Conservation (phyloP, 2,888 invertebrate genomes). For the Ectemnius lituratus region DNA sequence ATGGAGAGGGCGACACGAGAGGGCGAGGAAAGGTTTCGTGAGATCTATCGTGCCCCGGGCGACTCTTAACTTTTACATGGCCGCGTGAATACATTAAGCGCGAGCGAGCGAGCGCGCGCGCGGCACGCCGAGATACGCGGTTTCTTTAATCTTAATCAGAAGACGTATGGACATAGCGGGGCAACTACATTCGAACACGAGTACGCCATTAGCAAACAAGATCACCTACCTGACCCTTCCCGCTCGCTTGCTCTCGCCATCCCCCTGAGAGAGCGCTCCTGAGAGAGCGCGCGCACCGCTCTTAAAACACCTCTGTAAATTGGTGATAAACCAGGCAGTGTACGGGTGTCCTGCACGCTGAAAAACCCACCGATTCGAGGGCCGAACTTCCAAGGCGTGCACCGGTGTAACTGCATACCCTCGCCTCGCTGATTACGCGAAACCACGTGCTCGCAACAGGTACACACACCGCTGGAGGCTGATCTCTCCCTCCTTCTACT, state of each 20-base stretch:
- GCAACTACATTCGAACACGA: conserved; percentile 75
- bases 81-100: conserved; percentile 65
- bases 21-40: conserved; percentile 53
- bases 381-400: conserved; percentile 16
- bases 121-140: conserved; percentile 68
- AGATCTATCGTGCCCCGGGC: conserved; percentile 60
- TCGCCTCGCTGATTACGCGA: background rate
- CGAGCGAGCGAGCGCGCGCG: conserved; percentile 7
- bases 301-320: conserved; percentile 68
- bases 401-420: conserved; percentile 38
- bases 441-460: conserved; percentile 12
- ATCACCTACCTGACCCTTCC: conserved; percentile 70
- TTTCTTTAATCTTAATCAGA: conserved; percentile 77
- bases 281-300: conserved; percentile 35
- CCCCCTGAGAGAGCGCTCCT: conserved; percentile 15
- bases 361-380: conserved; percentile 42
- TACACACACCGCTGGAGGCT: background rate
- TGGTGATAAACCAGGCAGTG: conserved; percentile 65
- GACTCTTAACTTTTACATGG: conserved; percentile 66
- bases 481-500: background rate
- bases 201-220: conserved; percentile 77
- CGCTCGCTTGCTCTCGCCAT: conserved; percentile 34
- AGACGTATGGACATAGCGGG: conserved; percentile 73
- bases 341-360: conserved; percentile 47
- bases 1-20: conserved; percentile 33